These are phyloP conservation scores for Helicoverpa zea DNA, from an alignment of 1,140 invertebrate genomes.

Conservation along the genomic window DNA sequence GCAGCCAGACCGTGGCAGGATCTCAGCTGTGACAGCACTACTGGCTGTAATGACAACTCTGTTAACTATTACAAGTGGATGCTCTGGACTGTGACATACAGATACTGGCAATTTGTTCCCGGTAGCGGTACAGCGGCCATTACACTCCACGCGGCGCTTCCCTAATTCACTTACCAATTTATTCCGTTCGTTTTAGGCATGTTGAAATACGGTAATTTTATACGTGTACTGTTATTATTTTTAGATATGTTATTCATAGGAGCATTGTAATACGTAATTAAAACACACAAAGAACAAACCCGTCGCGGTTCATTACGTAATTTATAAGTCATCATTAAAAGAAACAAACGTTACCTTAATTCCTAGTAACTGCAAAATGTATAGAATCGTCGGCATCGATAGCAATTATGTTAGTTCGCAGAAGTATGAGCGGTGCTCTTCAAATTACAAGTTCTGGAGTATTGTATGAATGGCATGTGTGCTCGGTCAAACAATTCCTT, in stretches of 20 bases:
- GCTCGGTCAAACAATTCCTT: not conserved
- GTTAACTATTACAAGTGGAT: not conserved
- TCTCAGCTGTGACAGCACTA: constrained; percentile 3
- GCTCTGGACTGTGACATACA: not conserved
- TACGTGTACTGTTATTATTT: too few species aligned
- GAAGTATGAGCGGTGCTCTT: not conserved
- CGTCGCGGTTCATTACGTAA: too few species aligned
- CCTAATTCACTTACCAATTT: not conserved
- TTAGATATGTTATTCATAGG: too few species aligned
- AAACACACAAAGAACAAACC: too few species aligned
- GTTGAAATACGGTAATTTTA: not conserved
- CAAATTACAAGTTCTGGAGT: not conserved
- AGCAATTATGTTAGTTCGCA: not conserved
- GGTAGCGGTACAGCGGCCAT: not conserved
- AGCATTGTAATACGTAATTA: too few species aligned
- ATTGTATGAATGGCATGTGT: not conserved
- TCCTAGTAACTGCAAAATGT: not conserved
- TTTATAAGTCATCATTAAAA: too few species aligned
- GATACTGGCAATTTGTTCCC: not conserved
- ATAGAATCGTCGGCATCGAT: not conserved
- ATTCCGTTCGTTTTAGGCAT: not conserved
- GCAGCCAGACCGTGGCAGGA: constrained; percentile 16
- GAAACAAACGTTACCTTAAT: not conserved
- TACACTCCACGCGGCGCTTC: not conserved
- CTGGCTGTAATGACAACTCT: not conserved